These are phyloP conservation scores for Pagrus major DNA, from an alignment of 2,113 vertebrate species.

Conservation along the genomic window DNA sequence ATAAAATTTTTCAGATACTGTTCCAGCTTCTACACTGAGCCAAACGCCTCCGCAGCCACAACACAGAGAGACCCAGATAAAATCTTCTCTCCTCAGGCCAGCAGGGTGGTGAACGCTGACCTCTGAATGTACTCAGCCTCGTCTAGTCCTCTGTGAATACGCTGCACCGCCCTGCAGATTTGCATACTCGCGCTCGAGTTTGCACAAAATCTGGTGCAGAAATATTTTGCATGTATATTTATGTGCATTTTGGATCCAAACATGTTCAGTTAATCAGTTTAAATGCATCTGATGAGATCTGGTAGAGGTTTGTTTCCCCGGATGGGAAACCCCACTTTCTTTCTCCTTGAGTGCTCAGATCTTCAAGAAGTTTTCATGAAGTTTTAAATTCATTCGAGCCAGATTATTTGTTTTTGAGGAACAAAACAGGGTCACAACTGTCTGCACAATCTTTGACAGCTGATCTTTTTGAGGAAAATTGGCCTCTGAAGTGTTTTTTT, in stretches of 20 bases:
- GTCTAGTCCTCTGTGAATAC: not conserved
- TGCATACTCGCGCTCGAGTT: not conserved
- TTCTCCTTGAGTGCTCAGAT: not conserved
- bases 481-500: too few species aligned
- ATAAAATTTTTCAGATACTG: not conserved
- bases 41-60: not conserved
- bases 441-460: too few species aligned
- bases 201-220: too few species aligned
- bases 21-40: not conserved
- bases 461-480: too few species aligned
- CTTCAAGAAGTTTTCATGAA: too few species aligned
- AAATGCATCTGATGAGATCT: constrained; percentile 26
- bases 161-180: not conserved
- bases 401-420: too few species aligned
- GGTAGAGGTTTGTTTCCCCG: not conserved
- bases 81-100: not conserved
- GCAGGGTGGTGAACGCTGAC: not conserved
- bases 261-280: too few species aligned
- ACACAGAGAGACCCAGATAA: not conserved
- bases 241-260: too few species aligned
- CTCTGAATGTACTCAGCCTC: not conserved
- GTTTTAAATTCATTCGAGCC: too few species aligned
- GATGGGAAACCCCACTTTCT: constrained; percentile 10
- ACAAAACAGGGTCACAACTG: too few species aligned
- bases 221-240: not conserved